These are phyloP conservation scores for Paracyclopina nana DNA, from an alignment of 1,140 invertebrate genomes.

Conservation along the genomic window DNA sequence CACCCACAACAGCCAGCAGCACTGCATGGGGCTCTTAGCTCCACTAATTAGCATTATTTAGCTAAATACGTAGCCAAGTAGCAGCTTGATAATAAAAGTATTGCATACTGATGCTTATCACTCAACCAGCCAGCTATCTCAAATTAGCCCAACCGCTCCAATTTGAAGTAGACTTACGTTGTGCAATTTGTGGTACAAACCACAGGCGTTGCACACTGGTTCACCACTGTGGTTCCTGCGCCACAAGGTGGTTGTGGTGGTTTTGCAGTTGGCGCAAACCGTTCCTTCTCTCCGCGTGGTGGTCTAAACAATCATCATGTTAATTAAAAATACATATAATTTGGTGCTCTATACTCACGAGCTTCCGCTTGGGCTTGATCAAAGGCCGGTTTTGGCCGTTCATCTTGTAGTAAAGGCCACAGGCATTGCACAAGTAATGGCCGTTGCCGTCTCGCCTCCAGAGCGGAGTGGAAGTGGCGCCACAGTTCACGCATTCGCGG, in stretches of 20 bases:
- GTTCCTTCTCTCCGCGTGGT: constrained; percentile 25
- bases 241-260: constrained; percentile 78
- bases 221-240: constrained; percentile 67
- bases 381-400: constrained; percentile 85
- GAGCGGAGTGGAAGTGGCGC: constrained; percentile 82
- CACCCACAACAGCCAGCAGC: too few relatives aligned
- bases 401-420: constrained; percentile 97
- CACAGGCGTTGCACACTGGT: constrained; percentile 87
- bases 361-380: constrained; percentile 33
- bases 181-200: constrained; percentile 79
- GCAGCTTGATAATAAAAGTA: too few relatives aligned
- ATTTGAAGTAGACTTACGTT: constrained; percentile 59
- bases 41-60: too few relatives aligned
- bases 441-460: constrained; percentile 86
- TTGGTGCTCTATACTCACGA: constrained; percentile 21
- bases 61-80: too few relatives aligned
- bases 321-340: too few relatives aligned
- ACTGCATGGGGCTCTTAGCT: too few relatives aligned
- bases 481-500: constrained; percentile 92
- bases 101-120: too few relatives aligned
- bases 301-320: too few relatives aligned
- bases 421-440: constrained; percentile 95
- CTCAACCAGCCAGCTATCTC: too few relatives aligned
- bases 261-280: constrained; percentile 33
- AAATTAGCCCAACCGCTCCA: too few relatives aligned